Evolutionary conservation across 2,113 vertebrate genomes (phyloP).

Genomic region (Platichthys stellatus): DNA sequence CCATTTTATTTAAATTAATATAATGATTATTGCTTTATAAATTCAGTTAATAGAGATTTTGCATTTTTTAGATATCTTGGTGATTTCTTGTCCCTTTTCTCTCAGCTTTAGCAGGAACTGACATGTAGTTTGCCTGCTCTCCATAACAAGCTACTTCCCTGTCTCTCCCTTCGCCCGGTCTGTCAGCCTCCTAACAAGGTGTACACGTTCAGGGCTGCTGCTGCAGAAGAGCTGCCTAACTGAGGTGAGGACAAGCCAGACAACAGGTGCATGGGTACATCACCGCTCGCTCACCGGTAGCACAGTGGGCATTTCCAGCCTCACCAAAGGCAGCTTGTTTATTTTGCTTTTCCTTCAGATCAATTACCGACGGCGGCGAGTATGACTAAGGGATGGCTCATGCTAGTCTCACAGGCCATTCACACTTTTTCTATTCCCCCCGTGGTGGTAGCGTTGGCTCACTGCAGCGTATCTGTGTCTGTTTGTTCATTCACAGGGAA

Average conservation of each 20-base stretch:
- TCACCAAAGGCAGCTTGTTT: constrained; percentile 63
- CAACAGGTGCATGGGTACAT: constrained; percentile 60
- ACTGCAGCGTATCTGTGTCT: constrained; percentile 64
- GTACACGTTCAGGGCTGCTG: constrained; percentile 16
- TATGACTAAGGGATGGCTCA: constrained; percentile 67
- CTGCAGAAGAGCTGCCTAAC: constrained; percentile 62
- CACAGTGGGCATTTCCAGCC: constrained; percentile 45
- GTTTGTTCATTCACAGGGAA: constrained; percentile 74
- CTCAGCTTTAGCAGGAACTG: constrained; percentile 33
- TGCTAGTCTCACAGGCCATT: constrained; percentile 60
- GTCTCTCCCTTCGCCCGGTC: constrained; percentile 62
- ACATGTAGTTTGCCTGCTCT: constrained; percentile 60
- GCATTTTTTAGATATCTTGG: constrained; percentile 14
- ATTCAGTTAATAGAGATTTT: not conserved
- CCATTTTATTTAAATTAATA: no score
- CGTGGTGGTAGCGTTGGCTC: constrained; percentile 49
- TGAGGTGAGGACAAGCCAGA: constrained; percentile 60
- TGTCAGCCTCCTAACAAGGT: constrained; percentile 71
- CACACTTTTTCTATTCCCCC: constrained; percentile 54
- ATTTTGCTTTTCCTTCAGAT: constrained; percentile 46
- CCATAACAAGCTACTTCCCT: constrained; percentile 64
- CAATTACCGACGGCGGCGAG: constrained; percentile 55
- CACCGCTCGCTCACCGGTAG: constrained; percentile 21
- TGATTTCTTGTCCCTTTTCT: constrained; percentile 22
- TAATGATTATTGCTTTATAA: not conserved